These are phyloP conservation scores for Glyphotaelius pellucidus DNA, from an alignment of 2,888 invertebrate species.

Conservation along the genomic window DNA sequence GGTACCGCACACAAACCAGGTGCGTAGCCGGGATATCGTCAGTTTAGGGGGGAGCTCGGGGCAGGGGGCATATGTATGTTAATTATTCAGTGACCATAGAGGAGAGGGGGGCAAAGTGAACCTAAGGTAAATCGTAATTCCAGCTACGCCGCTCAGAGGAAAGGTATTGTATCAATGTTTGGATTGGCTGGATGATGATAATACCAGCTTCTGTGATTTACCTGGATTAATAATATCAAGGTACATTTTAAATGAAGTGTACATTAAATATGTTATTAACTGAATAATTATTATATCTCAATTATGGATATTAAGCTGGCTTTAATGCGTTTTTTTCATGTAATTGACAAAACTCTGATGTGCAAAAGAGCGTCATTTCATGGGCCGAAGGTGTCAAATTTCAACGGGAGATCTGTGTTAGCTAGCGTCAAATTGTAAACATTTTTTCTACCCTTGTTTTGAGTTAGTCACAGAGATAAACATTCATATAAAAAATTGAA, in stretches of 20 bases:
- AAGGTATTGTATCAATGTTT: slow-evolving; percentile 30
- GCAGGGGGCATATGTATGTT: slow-evolving; percentile 31
- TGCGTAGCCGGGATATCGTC: slow-evolving; percentile 39
- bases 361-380: too few species aligned
- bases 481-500: too few species aligned
- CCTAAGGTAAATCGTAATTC: slow-evolving; percentile 23
- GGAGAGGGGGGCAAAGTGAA: slow-evolving; percentile 24
- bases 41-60: neutral
- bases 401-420: too few species aligned
- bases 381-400: too few species aligned
- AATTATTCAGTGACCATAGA: slow-evolving; percentile 45
- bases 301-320: neutral
- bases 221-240: neutral
- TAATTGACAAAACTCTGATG: too few species aligned
- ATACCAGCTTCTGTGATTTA: neutral
- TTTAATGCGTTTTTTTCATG: too few species aligned
- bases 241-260: neutral
- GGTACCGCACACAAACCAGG: slow-evolving; percentile 21
- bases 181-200: neutral
- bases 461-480: too few species aligned
- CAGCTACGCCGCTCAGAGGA: neutral
- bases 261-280: neutral
- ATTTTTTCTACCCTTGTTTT: too few species aligned
- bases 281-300: neutral
- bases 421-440: too few species aligned